Evolutionary conservation across 2,888 invertebrate genomes (phyloP), one percentile per base, ranked within the genome.

Genomic region (Oscheius sp.): DNA sequence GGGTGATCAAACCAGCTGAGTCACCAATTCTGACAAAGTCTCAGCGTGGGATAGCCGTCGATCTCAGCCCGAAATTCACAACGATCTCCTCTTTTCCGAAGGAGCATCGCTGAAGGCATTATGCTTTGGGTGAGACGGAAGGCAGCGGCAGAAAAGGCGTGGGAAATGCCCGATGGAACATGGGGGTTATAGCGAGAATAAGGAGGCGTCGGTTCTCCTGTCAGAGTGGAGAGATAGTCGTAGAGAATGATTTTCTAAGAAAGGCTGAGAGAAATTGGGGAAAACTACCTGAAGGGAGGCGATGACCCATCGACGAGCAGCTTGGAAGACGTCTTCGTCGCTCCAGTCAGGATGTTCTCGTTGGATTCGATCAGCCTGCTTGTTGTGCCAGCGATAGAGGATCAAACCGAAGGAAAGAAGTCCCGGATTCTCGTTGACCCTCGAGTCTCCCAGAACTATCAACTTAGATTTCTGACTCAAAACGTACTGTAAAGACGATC

Each of bases 341-440:
- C 92, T 91, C 94, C 95, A 95, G 70, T 91, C 91, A 0, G 94
- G 93, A 75, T 95, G 91, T 78, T 92, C 89, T 0, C 90, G 89
- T 80, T 93, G 92, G 39, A 78, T 72, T 65, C 92, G 90, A 1
- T 90, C 90, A 0, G 96, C 96, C 15, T 96, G 90, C 2, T 92
- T 91, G 87, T 98, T 98, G 88, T 98, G 97, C 93, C 95, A 98
- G 2, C 96, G 91, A 86, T 94, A 92, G 83, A 97, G 93, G 20
- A 98, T 88, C 65, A 98, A 92, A 3, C 95, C 94, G 81, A 98
- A 92, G 0, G 95, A 92, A 61, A 97, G 90, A 83, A 98, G 89
- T 0, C 95, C 96, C 0, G 97, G 97, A 88, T 97, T 96, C 88
- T 98, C 97, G 88, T 97, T 97, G 2, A 94, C 93, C 74, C 96